Evolutionary conservation across 2,888 invertebrate genomes (phyloP).

Genomic region (Siphlonurus alternatus): DNA sequence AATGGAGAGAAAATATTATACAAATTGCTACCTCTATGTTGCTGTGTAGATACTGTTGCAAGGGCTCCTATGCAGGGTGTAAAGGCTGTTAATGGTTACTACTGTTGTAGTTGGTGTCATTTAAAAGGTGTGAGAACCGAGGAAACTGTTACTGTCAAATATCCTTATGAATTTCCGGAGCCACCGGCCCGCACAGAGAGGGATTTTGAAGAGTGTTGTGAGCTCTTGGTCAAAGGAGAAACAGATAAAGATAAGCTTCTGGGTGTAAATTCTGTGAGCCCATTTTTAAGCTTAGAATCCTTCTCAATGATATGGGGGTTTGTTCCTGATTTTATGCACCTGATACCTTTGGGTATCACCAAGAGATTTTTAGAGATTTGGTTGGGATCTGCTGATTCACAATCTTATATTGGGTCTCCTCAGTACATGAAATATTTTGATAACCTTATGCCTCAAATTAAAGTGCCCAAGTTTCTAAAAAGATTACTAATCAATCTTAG

Average conservation of each 20-base stretch:
- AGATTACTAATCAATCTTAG: neutral
- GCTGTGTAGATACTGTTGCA: neutral
- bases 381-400: neutral
- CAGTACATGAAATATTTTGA: neutral
- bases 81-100: neutral
- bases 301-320: slow-evolving; percentile 1
- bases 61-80: neutral
- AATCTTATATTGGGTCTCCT: neutral
- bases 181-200: neutral
- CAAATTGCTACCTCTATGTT: neutral
- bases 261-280: neutral
- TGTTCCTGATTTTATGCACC: neutral
- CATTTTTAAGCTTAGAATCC: neutral
- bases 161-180: neutral
- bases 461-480: neutral
- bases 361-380: neutral
- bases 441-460: neutral
- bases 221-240: neutral
- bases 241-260: neutral
- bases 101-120: neutral
- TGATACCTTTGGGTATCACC: neutral
- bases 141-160: neutral
- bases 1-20: neutral
- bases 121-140: neutral
- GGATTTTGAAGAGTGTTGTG: neutral